phyloP scores from a whole-genome alignment of 2,113 vertebrate genomes.

The Xiphophorus maculatus region DNA sequence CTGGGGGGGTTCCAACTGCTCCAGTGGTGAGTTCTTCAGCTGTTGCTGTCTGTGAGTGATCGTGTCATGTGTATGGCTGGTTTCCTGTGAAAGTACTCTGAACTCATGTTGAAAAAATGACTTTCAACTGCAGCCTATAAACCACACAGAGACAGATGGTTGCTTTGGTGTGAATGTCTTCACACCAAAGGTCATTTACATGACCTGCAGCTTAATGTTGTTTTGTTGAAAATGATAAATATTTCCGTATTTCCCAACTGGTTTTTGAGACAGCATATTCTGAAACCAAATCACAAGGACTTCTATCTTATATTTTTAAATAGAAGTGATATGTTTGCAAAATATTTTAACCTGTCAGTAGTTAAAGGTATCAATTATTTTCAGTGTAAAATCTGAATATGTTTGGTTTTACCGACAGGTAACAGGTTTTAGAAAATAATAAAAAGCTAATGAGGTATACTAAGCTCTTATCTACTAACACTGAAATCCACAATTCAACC shows the following conservation, averaged over 20 bases:
- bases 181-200: too few species aligned
- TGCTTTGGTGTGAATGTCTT: background rate
- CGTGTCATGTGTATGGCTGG: background rate
- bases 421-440: too few species aligned
- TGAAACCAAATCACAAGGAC: background rate
- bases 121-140: background rate
- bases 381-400: too few species aligned
- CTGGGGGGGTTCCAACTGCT: conserved; percentile 97
- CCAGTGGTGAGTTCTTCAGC: conserved; percentile 95
- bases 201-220: background rate
- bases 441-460: too few species aligned
- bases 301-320: background rate
- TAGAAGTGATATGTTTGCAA: background rate
- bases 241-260: background rate
- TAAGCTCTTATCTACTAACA: too few species aligned
- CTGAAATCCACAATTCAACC: too few species aligned
- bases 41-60: conserved; percentile 70
- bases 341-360: too few species aligned
- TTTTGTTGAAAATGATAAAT: background rate
- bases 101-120: too few species aligned
- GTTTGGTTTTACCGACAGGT: too few species aligned
- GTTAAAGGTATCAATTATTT: too few species aligned
- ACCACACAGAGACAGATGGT: background rate
- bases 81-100: conserved; percentile 52
- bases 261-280: background rate